Conservation (phyloP, 2,797 vertebrate genomes). For the Eulemur coronatus region DNA sequence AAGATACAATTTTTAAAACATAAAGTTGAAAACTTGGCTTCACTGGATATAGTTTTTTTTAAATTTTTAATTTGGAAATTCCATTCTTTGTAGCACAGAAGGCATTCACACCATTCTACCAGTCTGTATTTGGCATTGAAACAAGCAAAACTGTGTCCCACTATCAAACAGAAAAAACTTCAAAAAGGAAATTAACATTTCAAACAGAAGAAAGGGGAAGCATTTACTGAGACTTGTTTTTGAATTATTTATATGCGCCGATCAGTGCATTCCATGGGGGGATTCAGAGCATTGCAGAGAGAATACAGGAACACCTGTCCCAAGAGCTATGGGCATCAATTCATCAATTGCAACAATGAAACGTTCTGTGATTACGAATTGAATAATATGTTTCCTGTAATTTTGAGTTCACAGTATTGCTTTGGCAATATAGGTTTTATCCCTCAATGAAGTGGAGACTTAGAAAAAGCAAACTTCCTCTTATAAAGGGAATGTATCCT, state of each 20-base stretch:
- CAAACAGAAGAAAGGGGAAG: slow-evolving; percentile 50
- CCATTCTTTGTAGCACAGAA: background rate
- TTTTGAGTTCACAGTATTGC: background rate
- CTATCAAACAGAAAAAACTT: slow-evolving; percentile 10
- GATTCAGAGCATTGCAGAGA: background rate
- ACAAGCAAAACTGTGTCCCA: background rate
- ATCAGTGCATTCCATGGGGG: background rate
- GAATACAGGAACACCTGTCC: background rate
- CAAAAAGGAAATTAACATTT: slow-evolving; percentile 66
- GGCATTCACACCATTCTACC: background rate
- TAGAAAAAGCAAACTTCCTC: background rate
- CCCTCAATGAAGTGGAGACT: background rate
- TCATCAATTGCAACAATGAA: background rate
- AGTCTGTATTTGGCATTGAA: background rate
- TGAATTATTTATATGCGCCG: slow-evolving; percentile 39
- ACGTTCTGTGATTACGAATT: background rate
- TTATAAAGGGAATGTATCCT: background rate
- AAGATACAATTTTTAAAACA: background rate
- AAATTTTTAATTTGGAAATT: slow-evolving; percentile 41
- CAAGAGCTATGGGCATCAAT: background rate
- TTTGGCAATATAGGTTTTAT: background rate
- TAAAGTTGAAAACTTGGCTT: background rate
- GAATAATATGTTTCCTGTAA: background rate
- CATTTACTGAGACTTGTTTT: slow-evolving; percentile 29
- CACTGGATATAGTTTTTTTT: background rate